A percentile compares a stretch with the other conserved stretches of the same genome.
phyloP scores from a whole-genome alignment of 2,888 invertebrate genomes.

The Linnaemya tessellans region DNA sequence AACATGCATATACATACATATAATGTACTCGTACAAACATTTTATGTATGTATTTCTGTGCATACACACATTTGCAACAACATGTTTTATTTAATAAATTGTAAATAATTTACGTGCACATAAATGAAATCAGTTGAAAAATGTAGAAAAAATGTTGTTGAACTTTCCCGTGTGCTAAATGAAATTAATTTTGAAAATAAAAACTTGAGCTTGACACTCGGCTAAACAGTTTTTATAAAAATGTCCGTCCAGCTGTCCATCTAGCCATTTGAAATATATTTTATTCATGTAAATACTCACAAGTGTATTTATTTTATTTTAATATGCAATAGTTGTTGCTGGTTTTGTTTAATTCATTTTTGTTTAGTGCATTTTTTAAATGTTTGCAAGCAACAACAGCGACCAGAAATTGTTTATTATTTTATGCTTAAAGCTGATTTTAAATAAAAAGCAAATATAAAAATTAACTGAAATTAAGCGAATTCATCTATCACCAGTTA shows the following conservation, averaged over 20 bases:
- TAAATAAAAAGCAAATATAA: slow-evolving; percentile 39
- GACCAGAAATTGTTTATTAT: slow-evolving; percentile 37
- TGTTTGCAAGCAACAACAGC: slow-evolving; percentile 21
- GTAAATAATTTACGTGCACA: slow-evolving; percentile 8
- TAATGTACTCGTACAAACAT: too few species aligned
- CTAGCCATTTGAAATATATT: slow-evolving; percentile 11
- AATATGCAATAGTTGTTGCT: slow-evolving; percentile 58
- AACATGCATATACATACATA: too few species aligned
- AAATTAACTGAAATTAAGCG: slow-evolving; percentile 68
- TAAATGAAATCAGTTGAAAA: slow-evolving; percentile 27
- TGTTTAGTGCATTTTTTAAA: slow-evolving; percentile 23
- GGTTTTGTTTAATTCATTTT: slow-evolving; percentile 48
- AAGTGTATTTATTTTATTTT: slow-evolving; percentile 22
- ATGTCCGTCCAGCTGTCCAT: slow-evolving; percentile 19
- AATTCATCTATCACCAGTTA: slow-evolving; percentile 70
- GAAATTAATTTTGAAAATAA: slow-evolving; percentile 6
- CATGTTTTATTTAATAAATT: background rate
- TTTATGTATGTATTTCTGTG: too few species aligned
- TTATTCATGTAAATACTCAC: background rate
- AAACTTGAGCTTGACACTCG: slow-evolving; percentile 52
- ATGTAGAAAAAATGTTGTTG: slow-evolving; percentile 7
- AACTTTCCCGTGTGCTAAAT: slow-evolving; percentile 60
- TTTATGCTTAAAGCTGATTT: slow-evolving; percentile 52
- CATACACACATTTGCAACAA: too few species aligned
- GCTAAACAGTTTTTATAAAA: slow-evolving; percentile 43